These are phyloP conservation scores for Coilia nasus DNA, from an alignment of 2,797 vertebrate species.

Conservation along the genomic window DNA sequence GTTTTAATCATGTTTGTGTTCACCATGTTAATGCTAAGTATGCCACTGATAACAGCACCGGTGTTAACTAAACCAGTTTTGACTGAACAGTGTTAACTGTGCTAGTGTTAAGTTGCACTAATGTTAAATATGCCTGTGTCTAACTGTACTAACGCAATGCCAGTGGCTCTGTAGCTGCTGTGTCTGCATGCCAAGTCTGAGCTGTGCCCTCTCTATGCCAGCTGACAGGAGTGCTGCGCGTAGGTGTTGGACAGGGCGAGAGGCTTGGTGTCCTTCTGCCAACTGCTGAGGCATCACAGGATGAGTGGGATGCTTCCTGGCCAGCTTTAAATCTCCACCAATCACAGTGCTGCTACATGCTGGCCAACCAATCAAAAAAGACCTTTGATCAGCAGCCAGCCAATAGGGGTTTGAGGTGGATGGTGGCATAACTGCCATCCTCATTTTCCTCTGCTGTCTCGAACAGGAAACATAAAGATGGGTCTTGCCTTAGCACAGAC, in stretches of 20 bases:
- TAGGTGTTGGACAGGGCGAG: not conserved
- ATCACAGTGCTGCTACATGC: not conserved
- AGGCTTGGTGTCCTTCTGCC: not conserved
- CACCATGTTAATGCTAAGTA: too few relatives aligned
- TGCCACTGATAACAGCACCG: too few relatives aligned
- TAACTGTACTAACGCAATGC: too few relatives aligned
- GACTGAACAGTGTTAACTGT: too few relatives aligned
- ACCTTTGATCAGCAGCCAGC: not conserved
- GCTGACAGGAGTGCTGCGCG: not conserved
- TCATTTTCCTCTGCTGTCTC: not conserved
- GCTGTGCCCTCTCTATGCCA: slow-evolving; percentile 29
- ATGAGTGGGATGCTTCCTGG: not conserved
- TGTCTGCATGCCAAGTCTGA: slow-evolving; percentile 31
- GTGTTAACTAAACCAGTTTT: too few relatives aligned
- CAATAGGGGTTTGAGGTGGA: not conserved
- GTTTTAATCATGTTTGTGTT: too few relatives aligned
- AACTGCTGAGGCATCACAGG: not conserved
- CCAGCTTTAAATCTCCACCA: not conserved
- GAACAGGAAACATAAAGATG: too few relatives aligned
- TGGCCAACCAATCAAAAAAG: not conserved
- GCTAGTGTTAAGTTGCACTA: too few relatives aligned
- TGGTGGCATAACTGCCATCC: not conserved
- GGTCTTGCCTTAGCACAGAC: not conserved
- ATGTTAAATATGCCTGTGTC: too few relatives aligned
- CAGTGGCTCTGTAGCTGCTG: too few relatives aligned